These are phyloP conservation scores for Umimayanthus chanpuru DNA, from an alignment of 92 coral and sea anemone species.

Conservation along the genomic window DNA sequence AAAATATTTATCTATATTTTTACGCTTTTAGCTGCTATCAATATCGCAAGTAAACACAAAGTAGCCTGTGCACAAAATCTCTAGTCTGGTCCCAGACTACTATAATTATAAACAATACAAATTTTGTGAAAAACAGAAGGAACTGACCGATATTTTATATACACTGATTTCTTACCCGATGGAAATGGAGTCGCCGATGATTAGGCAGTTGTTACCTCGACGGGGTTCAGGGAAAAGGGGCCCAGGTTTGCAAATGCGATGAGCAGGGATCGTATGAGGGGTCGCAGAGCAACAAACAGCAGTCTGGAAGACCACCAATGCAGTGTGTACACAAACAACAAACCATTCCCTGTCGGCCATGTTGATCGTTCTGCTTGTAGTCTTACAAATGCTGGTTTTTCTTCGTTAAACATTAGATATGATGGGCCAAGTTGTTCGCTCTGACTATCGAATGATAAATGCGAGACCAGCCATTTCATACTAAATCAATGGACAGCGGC, in stretches of 20 bases:
- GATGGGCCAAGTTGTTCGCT: neutral
- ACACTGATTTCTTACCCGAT: conserved; percentile 41
- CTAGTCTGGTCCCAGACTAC: no score
- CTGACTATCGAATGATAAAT: no score
- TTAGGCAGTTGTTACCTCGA: conserved; percentile 26
- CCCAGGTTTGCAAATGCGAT: conserved; percentile 52
- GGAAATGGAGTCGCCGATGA: conserved; percentile 52
- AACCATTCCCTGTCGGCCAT: neutral
- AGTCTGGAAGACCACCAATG: neutral
- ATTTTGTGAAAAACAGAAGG: no score
- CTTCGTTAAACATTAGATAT: neutral
- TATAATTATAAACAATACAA: no score
- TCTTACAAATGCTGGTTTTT: neutral
- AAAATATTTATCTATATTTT: no score
- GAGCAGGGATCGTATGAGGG: conserved; percentile 7
- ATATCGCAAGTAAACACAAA: no score
- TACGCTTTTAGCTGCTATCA: no score
- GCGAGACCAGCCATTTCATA: neutral
- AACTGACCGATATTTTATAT: no score
- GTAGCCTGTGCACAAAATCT: no score
- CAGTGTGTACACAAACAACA: neutral
- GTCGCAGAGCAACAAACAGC: neutral
- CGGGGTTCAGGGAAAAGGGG: conserved; percentile 37
- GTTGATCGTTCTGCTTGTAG: neutral
- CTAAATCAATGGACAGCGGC: neutral